Evolutionary conservation across 2,113 vertebrate species (phyloP), one percentile per base, ranked within the genome.

Genomic region (Odocoileus hemionus): DNA sequence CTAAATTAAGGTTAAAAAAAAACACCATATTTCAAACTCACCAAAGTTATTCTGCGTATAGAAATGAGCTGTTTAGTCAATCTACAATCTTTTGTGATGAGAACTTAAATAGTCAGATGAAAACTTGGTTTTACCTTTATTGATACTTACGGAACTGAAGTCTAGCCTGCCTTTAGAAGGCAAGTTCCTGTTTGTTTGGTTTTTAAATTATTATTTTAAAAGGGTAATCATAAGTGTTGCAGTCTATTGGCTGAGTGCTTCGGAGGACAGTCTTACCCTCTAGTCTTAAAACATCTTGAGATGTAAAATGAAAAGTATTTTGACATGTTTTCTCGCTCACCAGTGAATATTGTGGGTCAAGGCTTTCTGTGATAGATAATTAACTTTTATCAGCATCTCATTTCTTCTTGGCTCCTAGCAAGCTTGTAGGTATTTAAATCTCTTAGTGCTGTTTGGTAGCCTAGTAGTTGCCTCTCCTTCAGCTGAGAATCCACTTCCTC

Each of bases 351-450:
- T 30, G 60, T 86, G 4, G 36, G 30, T 60, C 80, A 94, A 55
- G 57, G 21, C 61, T 78, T 97, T 96, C 60, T 50, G 0, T 95
- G 90, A 94, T 58, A 92, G 79, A 45, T 94, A 70, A 11, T 83
- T 93, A 60, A 83, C 60, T 96, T 91, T 94, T n/a, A n/a, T 91
- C 85, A 54, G 43, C 36, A 33, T 89, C 86, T 96, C 94, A 83
- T 89, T 96, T 94, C 86, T 97, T 89, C 57, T 12, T 97, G 89
- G 67, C 96, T 97, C 92, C 87, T 79, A 91, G 92, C 89, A 94
- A 96, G 76, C 83, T 91, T 88, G 80, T 52, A 94, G 93, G 85
- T 90, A 97, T 96, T 96, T 95, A 92, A 96, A 79, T 96, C 23
- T 95, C 86, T 88, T 85, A 36, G 28, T 89, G 61, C 58, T 92